Conservation (phyloP, 2,797 vertebrate genomes). For the Acrossocheilus wenchowensis region DNA sequence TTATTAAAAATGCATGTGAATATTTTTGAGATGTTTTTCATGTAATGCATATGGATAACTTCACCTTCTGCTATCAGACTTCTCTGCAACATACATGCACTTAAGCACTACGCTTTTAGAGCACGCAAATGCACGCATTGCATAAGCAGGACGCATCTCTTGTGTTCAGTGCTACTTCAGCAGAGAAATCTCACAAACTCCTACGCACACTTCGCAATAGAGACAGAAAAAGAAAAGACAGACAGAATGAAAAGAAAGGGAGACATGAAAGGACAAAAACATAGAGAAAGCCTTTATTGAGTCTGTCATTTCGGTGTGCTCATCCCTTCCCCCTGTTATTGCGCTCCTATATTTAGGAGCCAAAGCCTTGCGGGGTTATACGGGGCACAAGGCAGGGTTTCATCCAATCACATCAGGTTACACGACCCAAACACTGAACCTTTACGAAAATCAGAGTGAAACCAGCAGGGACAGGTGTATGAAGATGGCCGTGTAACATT, state of each 20-base stretch:
- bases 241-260: conserved; percentile 24
- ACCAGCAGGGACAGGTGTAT: conserved; percentile 35
- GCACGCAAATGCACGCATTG: not conserved
- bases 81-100: not conserved
- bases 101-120: not conserved
- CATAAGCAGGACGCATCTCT: conserved; percentile 9
- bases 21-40: not conserved
- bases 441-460: conserved; percentile 1
- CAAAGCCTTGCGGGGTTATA: conserved; percentile 32
- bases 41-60: not conserved
- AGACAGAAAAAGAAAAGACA: not conserved
- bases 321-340: conserved; percentile 35
- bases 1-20: not conserved
- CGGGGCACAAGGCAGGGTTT: conserved; percentile 8
- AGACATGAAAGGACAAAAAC: conserved; percentile 34
- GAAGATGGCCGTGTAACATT: conserved; percentile 5
- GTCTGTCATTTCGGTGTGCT: conserved; percentile 48
- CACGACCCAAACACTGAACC: conserved; percentile 16
- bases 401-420: conserved; percentile 39
- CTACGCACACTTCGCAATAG: conserved; percentile 17
- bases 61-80: not conserved
- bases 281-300: conserved; percentile 3
- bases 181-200: conserved; percentile 26
- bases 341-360: conserved; percentile 41
- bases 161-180: conserved; percentile 2